These are phyloP conservation scores for Agelas oroides DNA, from an alignment of 37 sponge, comb jelly and placozoan genomes.

Conservation along the genomic window DNA sequence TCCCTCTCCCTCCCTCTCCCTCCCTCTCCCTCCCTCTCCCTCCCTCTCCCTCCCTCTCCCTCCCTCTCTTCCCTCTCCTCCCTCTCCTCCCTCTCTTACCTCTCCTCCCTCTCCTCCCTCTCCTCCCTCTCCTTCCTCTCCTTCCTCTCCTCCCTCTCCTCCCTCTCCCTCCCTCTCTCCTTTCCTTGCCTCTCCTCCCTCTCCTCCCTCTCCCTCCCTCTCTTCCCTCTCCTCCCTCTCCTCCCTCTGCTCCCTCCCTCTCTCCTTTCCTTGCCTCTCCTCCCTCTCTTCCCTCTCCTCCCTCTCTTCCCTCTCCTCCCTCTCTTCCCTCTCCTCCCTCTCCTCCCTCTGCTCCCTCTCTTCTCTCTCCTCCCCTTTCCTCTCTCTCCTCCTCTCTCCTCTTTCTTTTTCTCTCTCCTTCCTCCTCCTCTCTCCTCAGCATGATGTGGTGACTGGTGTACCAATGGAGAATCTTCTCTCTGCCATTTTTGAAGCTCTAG, in stretches of 20 bases:
- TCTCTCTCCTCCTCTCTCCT: not conserved
- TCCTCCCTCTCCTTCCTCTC: not conserved
- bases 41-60: not conserved
- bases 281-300: not conserved
- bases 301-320: not conserved
- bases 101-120: not conserved
- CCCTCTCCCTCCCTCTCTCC: too few species aligned
- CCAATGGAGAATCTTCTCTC: slow-evolving; percentile 81
- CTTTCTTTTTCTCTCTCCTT: too few species aligned
- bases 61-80: not conserved
- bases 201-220: not conserved
- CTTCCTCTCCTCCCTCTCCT: not conserved
- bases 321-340: not conserved
- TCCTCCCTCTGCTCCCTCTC: not conserved
- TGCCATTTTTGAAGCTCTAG: slow-evolving; percentile 80
- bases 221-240: not conserved
- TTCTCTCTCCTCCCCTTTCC: not conserved
- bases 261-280: not conserved
- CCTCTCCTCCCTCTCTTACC: not conserved
- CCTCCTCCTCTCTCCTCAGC: slow-evolving; percentile 5
- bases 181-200: not conserved
- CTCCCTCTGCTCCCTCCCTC: slow-evolving; percentile 1
- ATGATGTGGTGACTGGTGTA: slow-evolving; percentile 71
- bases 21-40: not conserved
- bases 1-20: not conserved